A percentile compares a stretch with the other conserved stretches of the same genome.
phyloP scores from a whole-genome alignment of 2,797 vertebrate species.

The Xenentodon cancila region DNA sequence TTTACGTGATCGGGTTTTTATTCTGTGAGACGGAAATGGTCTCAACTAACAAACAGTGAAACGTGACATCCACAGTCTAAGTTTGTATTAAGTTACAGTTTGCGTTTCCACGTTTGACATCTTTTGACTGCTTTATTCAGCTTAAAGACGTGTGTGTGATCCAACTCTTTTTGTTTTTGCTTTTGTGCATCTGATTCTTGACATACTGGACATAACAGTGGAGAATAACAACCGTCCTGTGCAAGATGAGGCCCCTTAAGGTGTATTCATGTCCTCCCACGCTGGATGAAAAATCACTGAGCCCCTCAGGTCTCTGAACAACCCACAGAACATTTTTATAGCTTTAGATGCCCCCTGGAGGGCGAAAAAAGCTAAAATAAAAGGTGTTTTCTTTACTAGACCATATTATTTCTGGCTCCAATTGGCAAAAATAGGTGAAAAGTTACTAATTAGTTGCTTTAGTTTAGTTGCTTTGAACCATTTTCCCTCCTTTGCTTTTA shows the following conservation, averaged over 20 bases:
- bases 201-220: neutral
- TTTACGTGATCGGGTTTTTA: no score
- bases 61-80: no score
- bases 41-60: no score
- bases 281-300: slow-evolving; percentile 6
- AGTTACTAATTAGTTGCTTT: no score
- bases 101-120: no score
- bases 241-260: neutral
- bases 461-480: no score
- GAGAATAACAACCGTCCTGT: neutral
- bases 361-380: slow-evolving; percentile 3
- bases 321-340: slow-evolving; percentile 4
- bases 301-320: neutral
- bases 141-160: neutral
- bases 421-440: neutral
- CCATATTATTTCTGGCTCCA: no score
- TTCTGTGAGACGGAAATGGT: no score
- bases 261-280: slow-evolving; percentile 6
- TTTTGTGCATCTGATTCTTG: neutral
- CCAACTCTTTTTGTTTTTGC: neutral
- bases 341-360: slow-evolving; percentile 49
- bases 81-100: no score
- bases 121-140: neutral
- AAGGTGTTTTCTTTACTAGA: no score
- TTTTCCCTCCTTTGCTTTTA: no score